Base-by-base conservation (phyloP, 2,113 vertebrate species). In the Fulica atra region DNA sequence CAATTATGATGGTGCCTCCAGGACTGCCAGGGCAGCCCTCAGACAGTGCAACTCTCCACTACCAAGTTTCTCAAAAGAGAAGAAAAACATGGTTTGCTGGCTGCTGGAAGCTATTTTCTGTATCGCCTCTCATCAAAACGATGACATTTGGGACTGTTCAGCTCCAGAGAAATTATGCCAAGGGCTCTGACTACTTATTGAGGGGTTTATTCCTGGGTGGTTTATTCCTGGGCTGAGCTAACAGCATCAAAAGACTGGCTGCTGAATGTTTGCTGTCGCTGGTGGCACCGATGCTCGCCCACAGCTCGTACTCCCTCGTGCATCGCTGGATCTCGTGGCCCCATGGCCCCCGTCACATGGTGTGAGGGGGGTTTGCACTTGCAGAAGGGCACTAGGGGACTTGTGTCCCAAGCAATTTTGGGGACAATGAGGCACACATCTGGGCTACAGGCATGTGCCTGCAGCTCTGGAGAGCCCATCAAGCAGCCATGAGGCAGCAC, bases 251-350 rank as follows among this genome's bases (percentile, higher is more conserved):
- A 14, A 46, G 36, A 44, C 6, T 18, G 10, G 0, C 23, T 60
- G 35, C 31, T 35, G 28, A 12, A 18, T 3, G 26, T 53, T 48
- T 61, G 44, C 70, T 51, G 35, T 24, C 8, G 0, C 42, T 57
- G 44, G 44, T 7, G 5, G 46, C 1, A 1, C 40, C 4, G 4
- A 36, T 29, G 23, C 12, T 65, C 3, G 0, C 9, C 7, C 2
- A 0, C 23, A 12, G 0, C 0, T 13, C 0, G 0, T 2, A 2
- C 21, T 59, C 63, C 36, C 85, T 69, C 0, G 1, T 7, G 10
- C 68, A 31, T 33, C 7, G 0, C 44, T 2, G 1, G 42, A 19
- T 33, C 29, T 64, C 2, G 35, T 33, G 51, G 57, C 56, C 23
- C 3, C 26, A n/a, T n/a, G 1, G 5, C 26, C 9, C 9, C 21